phyloP scores from a whole-genome alignment of 2,797 vertebrate genomes.

The Cyprinella venusta region DNA sequence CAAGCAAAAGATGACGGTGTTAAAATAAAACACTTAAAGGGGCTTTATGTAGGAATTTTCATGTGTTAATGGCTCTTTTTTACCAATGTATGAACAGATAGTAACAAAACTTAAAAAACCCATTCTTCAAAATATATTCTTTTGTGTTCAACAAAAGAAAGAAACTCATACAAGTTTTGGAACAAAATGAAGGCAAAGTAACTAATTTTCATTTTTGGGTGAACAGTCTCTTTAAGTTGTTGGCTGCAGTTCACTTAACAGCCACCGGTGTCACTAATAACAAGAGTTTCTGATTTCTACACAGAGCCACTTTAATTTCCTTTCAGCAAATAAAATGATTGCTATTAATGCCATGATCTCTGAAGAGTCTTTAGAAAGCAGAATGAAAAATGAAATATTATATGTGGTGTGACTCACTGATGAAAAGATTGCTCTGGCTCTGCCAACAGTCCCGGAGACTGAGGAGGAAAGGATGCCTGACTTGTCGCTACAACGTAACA shows the following conservation, averaged over 20 bases:
- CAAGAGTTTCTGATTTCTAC: background rate
- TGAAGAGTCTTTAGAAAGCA: background rate
- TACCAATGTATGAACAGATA: background rate
- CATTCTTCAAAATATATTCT: too few relatives aligned
- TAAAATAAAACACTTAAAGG: background rate
- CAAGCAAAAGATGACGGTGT: background rate
- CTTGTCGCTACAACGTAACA: constrained; percentile 82
- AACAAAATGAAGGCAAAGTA: too few relatives aligned
- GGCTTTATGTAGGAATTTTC: background rate
- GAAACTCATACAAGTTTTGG: too few relatives aligned
- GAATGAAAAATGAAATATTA: background rate
- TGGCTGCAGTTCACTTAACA: background rate
- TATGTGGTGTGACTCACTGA: constrained; percentile 85
- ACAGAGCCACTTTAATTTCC: background rate
- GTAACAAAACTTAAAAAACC: background rate
- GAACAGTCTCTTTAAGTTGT: background rate
- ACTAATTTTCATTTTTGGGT: too few relatives aligned
- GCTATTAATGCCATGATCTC: background rate
- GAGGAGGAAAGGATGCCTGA: constrained; percentile 89
- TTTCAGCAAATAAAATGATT: background rate
- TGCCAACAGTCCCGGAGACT: constrained; percentile 91
- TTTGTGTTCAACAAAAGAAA: too few relatives aligned
- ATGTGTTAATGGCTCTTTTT: background rate
- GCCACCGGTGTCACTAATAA: background rate
- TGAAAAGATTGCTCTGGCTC: constrained; percentile 89